Evolutionary conservation across 2,797 vertebrate genomes (phyloP).

Genomic region (Scomberomorus guttatus): DNA sequence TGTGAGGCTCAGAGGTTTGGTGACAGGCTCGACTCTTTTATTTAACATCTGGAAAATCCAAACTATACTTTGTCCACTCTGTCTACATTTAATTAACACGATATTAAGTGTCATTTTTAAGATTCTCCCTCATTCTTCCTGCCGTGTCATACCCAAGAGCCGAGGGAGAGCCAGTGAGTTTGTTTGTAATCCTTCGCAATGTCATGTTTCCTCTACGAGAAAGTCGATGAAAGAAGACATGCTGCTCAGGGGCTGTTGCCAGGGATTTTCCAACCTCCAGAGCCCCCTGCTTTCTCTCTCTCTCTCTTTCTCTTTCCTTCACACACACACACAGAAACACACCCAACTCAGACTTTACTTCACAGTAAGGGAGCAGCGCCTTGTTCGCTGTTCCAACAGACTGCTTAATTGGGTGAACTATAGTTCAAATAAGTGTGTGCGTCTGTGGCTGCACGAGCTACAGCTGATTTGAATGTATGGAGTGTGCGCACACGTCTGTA

Average conservation of each 20-base stretch:
- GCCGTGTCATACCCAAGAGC: constrained; percentile 8
- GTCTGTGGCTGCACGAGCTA: neutral
- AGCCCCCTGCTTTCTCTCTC: constrained; percentile 22
- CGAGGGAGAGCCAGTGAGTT: constrained; percentile 12
- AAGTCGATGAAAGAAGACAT: constrained; percentile 58
- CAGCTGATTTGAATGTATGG: neutral
- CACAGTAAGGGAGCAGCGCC: neutral
- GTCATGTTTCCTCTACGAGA: constrained; percentile 53
- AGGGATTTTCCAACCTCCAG: constrained; percentile 61
- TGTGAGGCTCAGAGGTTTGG: neutral
- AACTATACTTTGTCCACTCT: neutral
- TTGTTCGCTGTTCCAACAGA: constrained; percentile 48
- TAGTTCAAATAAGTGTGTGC: constrained; percentile 30
- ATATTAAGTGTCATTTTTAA: neutral
- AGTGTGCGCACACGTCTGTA: constrained; percentile 1
- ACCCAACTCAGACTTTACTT: neutral
- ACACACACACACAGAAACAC: constrained; percentile 11
- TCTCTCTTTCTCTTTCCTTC: neutral
- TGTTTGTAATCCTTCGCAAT: constrained; percentile 52
- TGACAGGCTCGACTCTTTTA: constrained; percentile 1
- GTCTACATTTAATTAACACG: neutral
- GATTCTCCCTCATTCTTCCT: neutral
- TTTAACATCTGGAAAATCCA: neutral
- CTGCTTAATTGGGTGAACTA: constrained; percentile 53
- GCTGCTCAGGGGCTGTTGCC: constrained; percentile 47